Evolutionary conservation across 2,888 invertebrate species (phyloP), one percentile per base, ranked within the genome.

Genomic region (Spatulosminthurus flaviceps): DNA sequence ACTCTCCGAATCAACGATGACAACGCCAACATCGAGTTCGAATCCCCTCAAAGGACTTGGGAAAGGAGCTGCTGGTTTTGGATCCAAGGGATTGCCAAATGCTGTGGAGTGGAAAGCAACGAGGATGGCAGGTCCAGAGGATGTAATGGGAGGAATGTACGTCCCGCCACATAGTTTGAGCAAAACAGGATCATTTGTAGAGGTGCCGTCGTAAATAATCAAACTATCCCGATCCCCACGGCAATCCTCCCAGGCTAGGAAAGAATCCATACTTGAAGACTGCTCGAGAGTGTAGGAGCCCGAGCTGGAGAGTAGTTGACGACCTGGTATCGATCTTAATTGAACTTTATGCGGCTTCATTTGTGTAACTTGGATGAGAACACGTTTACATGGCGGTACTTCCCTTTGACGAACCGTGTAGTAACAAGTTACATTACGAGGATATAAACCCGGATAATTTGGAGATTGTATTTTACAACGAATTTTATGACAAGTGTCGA

Each of bases 381-480:
- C 95, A 88, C 95, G 94, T 87, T 95, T 95, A 88, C 95, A 95
- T 67, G 93, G 94, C 19, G 95, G 94, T 82, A 94, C 93, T 86
- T 92, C 92, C 87, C 94, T 93, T 88, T 95, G 94, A 60, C 94
- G 91, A 83, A 95, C 90, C 82, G 94, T 94, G 91, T 95, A 95
- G 88, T 94, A 93, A 88, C 97, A 97, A 81, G 95, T 94, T 28
- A 96, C 95, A 88, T 96, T 96, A 83, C 96, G 91, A 2, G 96
- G 96, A 89, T 97, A 70, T 85, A 96, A 92, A 80, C 95, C 95
- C 16, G 95, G 95, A 87, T 95, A 96, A 88, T 95, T 95, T 75
- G 96, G 95, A 84, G 94, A 94, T 88, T 95, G 95, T 83, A 95
- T 89, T 75, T 94, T 92, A 87, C 96, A 95, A 81, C 93, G 92